Evolutionary conservation across 2,797 vertebrate genomes (phyloP), one percentile per base, ranked within the genome.

Genomic region (Cercopithecus mitis): DNA sequence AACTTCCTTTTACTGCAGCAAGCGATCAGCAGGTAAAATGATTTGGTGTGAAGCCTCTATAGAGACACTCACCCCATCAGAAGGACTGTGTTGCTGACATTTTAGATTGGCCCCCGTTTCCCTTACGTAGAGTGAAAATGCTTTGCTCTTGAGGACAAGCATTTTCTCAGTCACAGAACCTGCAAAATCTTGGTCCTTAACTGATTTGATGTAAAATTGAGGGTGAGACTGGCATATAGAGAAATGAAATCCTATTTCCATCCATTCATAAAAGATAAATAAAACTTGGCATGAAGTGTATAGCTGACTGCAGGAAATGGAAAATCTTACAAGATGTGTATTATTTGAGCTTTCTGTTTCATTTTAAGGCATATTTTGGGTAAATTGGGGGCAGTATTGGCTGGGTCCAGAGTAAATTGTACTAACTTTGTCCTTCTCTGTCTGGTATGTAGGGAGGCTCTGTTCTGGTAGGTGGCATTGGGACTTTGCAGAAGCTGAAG

Each of bases 281-380:
- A 90, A 83, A 95, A 33, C 79, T 8, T 45, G 79, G 12, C 30
- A 14, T 36, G 70, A 80, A 57, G 47, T 50, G 47, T 33, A 58
- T 1, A 24, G 67, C 27, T 80, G 61, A 55, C 27, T 20, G 25
- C 14, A 95, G 75, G 67, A 92, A 58, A 17, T 89, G 55, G 47
- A 33, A 76, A 80, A 13, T 72, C 86, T n/a, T 87, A 41, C 25
- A 39, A 61, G 77, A 82, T 36, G 33, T 3, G 39, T 50, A 64
- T 17, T n/a, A 39, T 79, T 58, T 58, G 84, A 82, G 41, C 17
- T 89, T 70, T 81, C 17, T 27, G 30, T 85, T 88, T 95, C 76
- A 61, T 55, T 84, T 91, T 97, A 97, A 97, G 97, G 97, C 96
- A 96, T 94, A 19, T 73, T 45, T 82, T 58, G n/a, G 47, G 30